Conservation (phyloP, 2,797 vertebrate species). For the Echiichthys vipera region DNA sequence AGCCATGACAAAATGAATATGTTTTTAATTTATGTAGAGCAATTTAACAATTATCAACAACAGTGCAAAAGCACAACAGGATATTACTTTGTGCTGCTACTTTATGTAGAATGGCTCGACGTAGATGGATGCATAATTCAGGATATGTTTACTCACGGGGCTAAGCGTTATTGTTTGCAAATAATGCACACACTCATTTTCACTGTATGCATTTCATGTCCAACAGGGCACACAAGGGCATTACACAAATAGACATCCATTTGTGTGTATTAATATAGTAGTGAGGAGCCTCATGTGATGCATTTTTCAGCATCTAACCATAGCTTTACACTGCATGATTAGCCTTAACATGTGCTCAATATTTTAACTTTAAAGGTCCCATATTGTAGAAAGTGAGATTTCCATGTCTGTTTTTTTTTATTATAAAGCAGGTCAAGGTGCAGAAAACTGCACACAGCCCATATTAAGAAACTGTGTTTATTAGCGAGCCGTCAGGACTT, state of each 20-base stretch:
- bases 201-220: not conserved
- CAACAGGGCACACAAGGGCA: not conserved
- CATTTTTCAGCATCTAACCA: not conserved
- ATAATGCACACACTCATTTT: conserved; percentile 12
- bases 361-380: not conserved
- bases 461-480: too few relatives aligned
- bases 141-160: conserved; percentile 31
- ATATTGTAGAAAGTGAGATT: too few relatives aligned
- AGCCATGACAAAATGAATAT: not conserved
- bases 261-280: not conserved
- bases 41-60: not conserved
- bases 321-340: not conserved
- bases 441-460: too few relatives aligned
- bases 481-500: too few relatives aligned
- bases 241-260: not conserved
- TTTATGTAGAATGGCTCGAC: not conserved
- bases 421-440: too few relatives aligned
- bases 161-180: conserved; percentile 31
- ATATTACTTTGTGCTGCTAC: conserved; percentile 32
- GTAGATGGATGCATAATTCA: conserved; percentile 9
- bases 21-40: not conserved
- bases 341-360: not conserved
- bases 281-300: not conserved
- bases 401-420: too few relatives aligned
- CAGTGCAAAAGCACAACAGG: conserved; percentile 14